Conservation (phyloP, 2,888 invertebrate species). For the Protophormia terraenovae region DNA sequence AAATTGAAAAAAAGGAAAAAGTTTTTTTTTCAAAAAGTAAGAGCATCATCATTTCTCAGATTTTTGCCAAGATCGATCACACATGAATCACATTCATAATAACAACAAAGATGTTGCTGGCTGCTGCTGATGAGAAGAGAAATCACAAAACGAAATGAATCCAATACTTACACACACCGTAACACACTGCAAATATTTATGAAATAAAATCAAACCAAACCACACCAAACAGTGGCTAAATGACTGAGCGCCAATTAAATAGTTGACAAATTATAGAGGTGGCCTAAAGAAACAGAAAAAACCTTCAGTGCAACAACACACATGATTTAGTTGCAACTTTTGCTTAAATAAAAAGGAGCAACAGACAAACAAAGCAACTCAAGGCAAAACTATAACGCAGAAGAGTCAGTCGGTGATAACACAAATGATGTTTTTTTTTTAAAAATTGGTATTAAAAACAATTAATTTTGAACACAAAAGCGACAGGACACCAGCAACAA, state of each 20-base stretch:
- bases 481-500: slow-evolving; percentile 48
- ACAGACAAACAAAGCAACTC: background rate
- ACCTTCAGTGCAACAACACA: slow-evolving; percentile 61
- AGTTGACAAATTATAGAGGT: slow-evolving; percentile 75
- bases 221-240: slow-evolving; percentile 69
- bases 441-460: slow-evolving; percentile 64
- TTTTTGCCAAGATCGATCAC: slow-evolving; percentile 64
- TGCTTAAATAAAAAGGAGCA: slow-evolving; percentile 31
- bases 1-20: background rate
- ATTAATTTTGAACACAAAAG: slow-evolving; percentile 66
- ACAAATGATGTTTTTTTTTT: slow-evolving; percentile 14
- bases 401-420: slow-evolving; percentile 2
- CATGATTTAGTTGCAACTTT: slow-evolving; percentile 69
- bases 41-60: slow-evolving; percentile 62
- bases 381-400: slow-evolving; percentile 58
- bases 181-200: background rate
- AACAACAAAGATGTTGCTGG: background rate
- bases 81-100: slow-evolving; percentile 66
- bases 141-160: background rate
- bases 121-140: slow-evolving; percentile 11
- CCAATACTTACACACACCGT: background rate
- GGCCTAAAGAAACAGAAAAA: slow-evolving; percentile 47
- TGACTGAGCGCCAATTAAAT: slow-evolving; percentile 74
- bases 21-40: background rate
- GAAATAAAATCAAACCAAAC: slow-evolving; percentile 42